Base-by-base conservation (phyloP, 2,888 invertebrate species). In the Mylabris sibirica region DNA sequence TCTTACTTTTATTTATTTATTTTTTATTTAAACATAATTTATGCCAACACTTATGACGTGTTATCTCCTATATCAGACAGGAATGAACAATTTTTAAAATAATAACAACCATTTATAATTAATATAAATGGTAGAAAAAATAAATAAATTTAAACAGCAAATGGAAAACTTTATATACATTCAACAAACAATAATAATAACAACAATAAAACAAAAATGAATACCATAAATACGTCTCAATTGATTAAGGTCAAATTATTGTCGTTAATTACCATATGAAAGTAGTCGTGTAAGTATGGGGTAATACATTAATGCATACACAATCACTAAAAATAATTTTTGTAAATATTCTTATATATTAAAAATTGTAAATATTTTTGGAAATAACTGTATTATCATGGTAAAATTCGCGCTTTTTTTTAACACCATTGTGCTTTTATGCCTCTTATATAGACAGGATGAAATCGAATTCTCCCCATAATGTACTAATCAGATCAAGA, bases 231-330 rank as follows among this genome's bases (percentile, higher is more conserved):
- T 22, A 53, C 53, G 53, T 53, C 22, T 53, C 24, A 57, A 57
- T 57, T 12, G 57, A 57, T 57, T 57, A 57, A 57, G 57, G 57
- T 57, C 53, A 53, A 20, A 53, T 53, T 53, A 53, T 22, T 53
- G 22, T 53, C 24, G 24, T 57, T 57, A 57, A 57, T 57, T 57
- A 57, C 57, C 57, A 57, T 57, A 57, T 24, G 57, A 57, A 57
- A 57, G 57, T 57, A 57, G 24, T 57, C 24, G 11, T 24, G 22
- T 57, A 24, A 57, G 57, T 57, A 6, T 57, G 24, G 41, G 24
- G 57, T 57, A 57, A 57, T 12, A 57, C 12, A 57, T 49, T 20
- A 49, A 49, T 49, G 20, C 57, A 9, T 6, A 57, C 9, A 57
- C 57, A 57, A 57, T 57, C 57, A 24, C 14, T 57, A 9, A 57